phyloP scores from a whole-genome alignment of 2,113 vertebrate species.

The Thunnus maccoyii region DNA sequence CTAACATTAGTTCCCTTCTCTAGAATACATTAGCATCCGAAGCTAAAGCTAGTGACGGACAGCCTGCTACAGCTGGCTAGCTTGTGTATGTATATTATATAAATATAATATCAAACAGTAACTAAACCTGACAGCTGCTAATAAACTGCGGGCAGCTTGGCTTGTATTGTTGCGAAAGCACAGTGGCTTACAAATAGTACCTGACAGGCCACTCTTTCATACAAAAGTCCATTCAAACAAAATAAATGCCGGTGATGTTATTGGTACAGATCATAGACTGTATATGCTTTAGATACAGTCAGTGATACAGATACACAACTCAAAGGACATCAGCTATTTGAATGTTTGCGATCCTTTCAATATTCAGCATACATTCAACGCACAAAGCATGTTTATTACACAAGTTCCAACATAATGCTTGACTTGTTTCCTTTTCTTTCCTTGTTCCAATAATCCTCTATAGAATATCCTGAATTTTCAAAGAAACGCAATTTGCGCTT shows the following conservation, averaged over 20 bases:
- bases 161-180: not conserved
- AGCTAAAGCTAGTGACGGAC: constrained; percentile 42
- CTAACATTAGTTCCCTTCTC: not conserved
- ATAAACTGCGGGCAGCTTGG: not conserved
- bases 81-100: not conserved
- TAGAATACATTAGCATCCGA: constrained; percentile 10
- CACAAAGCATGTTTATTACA: too few relatives aligned
- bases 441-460: too few relatives aligned
- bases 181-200: not conserved
- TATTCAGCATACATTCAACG: not conserved
- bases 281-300: too few relatives aligned
- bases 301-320: too few relatives aligned
- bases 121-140: not conserved
- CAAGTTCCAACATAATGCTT: not conserved
- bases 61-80: not conserved
- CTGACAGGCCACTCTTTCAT: not conserved
- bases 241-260: rapidly evolving
- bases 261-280: too few relatives aligned
- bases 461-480: not conserved
- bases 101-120: not conserved
- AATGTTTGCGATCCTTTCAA: too few relatives aligned
- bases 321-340: too few relatives aligned
- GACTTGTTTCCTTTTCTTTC: not conserved
- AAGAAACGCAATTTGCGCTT: too few relatives aligned
- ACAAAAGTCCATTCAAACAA: not conserved